These are phyloP conservation scores for Platynereis dumerilii DNA, from an alignment of 2,888 invertebrate species.

Conservation along the genomic window DNA sequence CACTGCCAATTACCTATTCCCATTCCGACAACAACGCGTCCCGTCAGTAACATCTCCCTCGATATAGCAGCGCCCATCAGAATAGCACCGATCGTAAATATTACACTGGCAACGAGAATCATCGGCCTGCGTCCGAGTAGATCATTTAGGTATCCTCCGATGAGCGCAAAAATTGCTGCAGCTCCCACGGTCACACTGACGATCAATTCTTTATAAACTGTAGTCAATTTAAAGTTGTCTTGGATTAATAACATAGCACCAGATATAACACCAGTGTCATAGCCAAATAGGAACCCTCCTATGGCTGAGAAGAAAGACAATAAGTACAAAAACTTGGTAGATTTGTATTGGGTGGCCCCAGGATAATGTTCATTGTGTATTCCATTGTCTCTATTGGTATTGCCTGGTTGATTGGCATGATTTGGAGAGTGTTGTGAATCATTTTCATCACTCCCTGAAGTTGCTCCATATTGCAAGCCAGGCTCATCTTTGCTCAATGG, in stretches of 20 bases:
- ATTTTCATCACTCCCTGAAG: too few species aligned
- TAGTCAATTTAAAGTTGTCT: slow-evolving; percentile 62
- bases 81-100: slow-evolving; percentile 36
- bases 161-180: slow-evolving; percentile 36
- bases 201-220: slow-evolving; percentile 65
- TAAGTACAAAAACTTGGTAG: slow-evolving; percentile 40
- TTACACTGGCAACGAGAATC: slow-evolving; percentile 43
- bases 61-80: slow-evolving; percentile 28
- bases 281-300: slow-evolving; percentile 69
- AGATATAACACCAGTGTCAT: slow-evolving; percentile 70
- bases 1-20: slow-evolving; percentile 55
- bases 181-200: slow-evolving; percentile 64
- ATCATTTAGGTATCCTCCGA: slow-evolving; percentile 66
- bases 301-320: slow-evolving; percentile 59
- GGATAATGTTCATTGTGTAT: too few species aligned
- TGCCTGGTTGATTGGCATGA: too few species aligned
- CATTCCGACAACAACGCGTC: slow-evolving; percentile 28
- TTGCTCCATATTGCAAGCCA: too few species aligned
- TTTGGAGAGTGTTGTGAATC: too few species aligned
- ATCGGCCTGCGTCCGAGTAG: slow-evolving; percentile 66
- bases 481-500: too few species aligned
- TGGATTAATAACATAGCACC: slow-evolving; percentile 65
- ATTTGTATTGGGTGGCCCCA: too few species aligned
- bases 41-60: slow-evolving; percentile 26
- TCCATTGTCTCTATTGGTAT: too few species aligned